Evolutionary conservation across 2,888 invertebrate genomes (phyloP).

Genomic region (Diabrotica balteata): DNA sequence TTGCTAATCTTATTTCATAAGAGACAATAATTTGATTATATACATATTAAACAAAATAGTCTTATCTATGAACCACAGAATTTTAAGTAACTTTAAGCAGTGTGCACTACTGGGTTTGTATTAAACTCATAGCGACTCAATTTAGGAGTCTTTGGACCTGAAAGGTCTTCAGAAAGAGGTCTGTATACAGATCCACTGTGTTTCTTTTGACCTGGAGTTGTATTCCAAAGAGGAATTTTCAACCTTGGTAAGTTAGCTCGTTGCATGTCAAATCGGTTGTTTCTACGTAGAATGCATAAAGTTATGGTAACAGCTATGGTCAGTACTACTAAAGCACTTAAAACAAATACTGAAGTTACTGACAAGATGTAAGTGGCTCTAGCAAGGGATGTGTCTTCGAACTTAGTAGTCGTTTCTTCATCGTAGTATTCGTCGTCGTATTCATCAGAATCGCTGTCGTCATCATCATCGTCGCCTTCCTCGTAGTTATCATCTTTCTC

Average conservation of each 20-base stretch:
- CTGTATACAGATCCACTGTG: slow-evolving; percentile 80
- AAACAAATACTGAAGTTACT: slow-evolving; percentile 64
- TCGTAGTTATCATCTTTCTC: slow-evolving; percentile 25
- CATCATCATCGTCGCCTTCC: slow-evolving; percentile 33
- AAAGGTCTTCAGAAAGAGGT: slow-evolving; percentile 78
- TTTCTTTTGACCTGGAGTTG: slow-evolving; percentile 65
- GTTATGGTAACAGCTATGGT: slow-evolving; percentile 60
- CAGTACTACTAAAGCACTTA: slow-evolving; percentile 63
- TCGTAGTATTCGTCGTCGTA: slow-evolving; percentile 50
- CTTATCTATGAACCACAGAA: not conserved
- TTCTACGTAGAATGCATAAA: slow-evolving; percentile 52
- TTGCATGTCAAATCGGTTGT: slow-evolving; percentile 50
- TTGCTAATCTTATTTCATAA: slow-evolving; percentile 15
- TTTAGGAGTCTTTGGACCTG: slow-evolving; percentile 73
- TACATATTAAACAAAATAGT: slow-evolving; percentile 23
- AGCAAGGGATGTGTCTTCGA: slow-evolving; percentile 34
- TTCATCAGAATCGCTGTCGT: slow-evolving; percentile 54
- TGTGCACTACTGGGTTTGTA: slow-evolving; percentile 48
- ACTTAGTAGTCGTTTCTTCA: slow-evolving; percentile 23
- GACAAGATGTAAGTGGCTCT: slow-evolving; percentile 51
- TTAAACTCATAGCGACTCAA: slow-evolving; percentile 65
- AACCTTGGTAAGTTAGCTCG: slow-evolving; percentile 54
- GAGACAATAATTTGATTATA: slow-evolving; percentile 17
- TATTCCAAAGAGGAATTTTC: slow-evolving; percentile 55
- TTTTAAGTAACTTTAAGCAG: slow-evolving; percentile 31